These are phyloP conservation scores for Leptopilina myrica DNA, from an alignment of 2,888 invertebrate species.

Conservation along the genomic window DNA sequence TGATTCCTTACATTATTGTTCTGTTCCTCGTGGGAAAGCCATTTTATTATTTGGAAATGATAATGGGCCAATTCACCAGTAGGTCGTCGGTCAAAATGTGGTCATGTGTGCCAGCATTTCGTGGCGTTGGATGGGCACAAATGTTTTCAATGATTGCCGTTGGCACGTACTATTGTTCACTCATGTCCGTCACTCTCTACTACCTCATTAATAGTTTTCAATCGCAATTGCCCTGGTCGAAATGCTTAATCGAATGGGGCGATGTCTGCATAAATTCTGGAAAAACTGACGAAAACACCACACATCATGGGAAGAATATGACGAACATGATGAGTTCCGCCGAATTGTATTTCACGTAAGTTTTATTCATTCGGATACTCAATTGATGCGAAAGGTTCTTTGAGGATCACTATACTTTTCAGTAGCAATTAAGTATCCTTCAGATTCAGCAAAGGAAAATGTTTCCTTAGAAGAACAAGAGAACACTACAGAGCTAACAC, in stretches of 20 bases:
- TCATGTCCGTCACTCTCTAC: constrained; percentile 77
- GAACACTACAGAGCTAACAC: too few species aligned
- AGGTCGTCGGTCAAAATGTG: constrained; percentile 88
- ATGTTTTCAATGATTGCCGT: constrained; percentile 76
- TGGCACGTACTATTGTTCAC: constrained; percentile 77
- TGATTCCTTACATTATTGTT: constrained; percentile 83
- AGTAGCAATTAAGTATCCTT: too few species aligned
- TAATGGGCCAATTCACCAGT: constrained; percentile 90
- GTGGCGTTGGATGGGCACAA: constrained; percentile 82
- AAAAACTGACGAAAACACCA: constrained; percentile 40
- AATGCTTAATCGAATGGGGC: constrained; percentile 74
- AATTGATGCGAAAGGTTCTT: too few species aligned
- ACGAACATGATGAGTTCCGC: constrained; percentile 65
- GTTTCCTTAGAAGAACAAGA: too few species aligned
- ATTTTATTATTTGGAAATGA: constrained; percentile 91
- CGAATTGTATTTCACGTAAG: constrained; percentile 71
- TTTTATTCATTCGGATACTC: too few species aligned
- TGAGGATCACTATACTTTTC: too few species aligned
- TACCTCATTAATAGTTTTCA: constrained; percentile 77
- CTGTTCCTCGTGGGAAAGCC: constrained; percentile 86
- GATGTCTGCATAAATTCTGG: constrained; percentile 67
- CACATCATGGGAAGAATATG: neutral
- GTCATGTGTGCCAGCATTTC: constrained; percentile 82
- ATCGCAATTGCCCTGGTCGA: constrained; percentile 77
- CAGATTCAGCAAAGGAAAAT: too few species aligned